Percentiles rank a stretch among this genome's conserved stretches.
These are phyloP conservation scores for Picus viridis DNA, from an alignment of 2,797 vertebrate genomes.

Conservation along the genomic window DNA sequence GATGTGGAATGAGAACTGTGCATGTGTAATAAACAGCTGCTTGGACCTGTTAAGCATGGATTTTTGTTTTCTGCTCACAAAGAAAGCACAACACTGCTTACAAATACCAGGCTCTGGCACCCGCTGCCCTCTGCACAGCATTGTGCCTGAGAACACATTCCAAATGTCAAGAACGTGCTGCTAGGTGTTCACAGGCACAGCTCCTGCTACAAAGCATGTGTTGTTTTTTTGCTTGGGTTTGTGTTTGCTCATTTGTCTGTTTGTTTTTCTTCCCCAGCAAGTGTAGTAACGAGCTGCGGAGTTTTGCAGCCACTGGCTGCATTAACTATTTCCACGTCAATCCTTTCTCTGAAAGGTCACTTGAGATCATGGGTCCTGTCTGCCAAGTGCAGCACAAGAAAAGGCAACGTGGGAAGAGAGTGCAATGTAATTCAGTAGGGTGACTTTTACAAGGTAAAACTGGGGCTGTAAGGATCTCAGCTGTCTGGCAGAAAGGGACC, in stretches of 20 bases:
- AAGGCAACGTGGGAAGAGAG: neutral
- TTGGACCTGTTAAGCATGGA: neutral
- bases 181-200: neutral
- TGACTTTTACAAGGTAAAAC: neutral
- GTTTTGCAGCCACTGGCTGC: neutral
- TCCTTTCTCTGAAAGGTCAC: neutral
- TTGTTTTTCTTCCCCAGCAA: neutral
- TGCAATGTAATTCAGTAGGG: neutral
- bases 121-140: accelerated
- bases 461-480: neutral
- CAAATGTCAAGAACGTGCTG: neutral
- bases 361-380: neutral
- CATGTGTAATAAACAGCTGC: neutral
- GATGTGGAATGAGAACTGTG: neutral
- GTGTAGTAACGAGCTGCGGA: neutral
- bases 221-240: no score
- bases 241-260: no score
- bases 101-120: neutral
- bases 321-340: neutral
- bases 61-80: neutral
- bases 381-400: neutral
- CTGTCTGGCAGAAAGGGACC: neutral
- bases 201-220: neutral
- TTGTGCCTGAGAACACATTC: neutral
- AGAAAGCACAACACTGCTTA: neutral